phyloP scores from a whole-genome alignment of 2,797 vertebrate genomes.

The Darevskia mixta region DNA sequence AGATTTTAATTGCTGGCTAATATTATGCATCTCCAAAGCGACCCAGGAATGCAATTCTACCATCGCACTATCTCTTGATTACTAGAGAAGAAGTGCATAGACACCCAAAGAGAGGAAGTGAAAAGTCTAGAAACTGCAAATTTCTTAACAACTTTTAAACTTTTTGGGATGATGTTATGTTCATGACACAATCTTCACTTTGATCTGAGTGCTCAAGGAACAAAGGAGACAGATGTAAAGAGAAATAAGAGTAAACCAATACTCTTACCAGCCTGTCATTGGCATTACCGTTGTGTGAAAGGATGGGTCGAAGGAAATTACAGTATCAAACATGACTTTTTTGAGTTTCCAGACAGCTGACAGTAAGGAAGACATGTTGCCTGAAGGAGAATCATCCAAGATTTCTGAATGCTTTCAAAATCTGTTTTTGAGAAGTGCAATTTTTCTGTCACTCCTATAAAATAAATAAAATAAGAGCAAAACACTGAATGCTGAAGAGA shows the following conservation, averaged over 20 bases:
- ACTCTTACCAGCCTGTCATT: not conserved
- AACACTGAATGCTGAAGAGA: not conserved
- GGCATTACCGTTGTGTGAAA: conserved; percentile 19
- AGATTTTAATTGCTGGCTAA: conserved; percentile 12
- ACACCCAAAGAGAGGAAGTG: not conserved
- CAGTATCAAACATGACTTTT: not conserved
- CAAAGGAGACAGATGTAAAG: not conserved
- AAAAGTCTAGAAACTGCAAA: not conserved
- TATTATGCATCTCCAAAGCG: conserved; percentile 11
- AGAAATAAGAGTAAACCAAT: not conserved
- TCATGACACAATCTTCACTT: not conserved
- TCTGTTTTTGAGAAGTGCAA: not conserved
- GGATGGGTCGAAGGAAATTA: not conserved
- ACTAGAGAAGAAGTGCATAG: conserved; percentile 1
- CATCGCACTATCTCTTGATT: not conserved
- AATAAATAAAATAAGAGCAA: conserved; percentile 19
- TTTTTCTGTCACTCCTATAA: not conserved
- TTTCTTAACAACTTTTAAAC: not conserved
- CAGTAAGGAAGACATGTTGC: conserved; percentile 11
- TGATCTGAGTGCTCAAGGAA: not conserved
- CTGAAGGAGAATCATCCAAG: not conserved
- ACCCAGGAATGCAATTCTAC: not conserved
- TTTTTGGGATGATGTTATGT: not conserved
- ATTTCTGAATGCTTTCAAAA: conserved; percentile 5
- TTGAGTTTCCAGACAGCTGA: conserved; percentile 2